phyloP scores from a whole-genome alignment of 2,113 vertebrate species.

The Istiophorus platypterus region DNA sequence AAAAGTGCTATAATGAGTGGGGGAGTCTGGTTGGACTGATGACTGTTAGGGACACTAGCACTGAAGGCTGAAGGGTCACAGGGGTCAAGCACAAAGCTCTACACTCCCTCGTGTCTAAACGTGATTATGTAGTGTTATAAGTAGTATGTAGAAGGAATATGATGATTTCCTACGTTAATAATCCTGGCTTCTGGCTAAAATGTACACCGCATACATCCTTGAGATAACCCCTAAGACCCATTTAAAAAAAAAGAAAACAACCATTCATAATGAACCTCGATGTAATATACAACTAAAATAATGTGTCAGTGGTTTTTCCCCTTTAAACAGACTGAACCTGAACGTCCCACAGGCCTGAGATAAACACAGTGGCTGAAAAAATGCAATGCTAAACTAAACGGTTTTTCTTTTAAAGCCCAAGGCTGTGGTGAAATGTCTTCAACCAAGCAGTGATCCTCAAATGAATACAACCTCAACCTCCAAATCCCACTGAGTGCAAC shows the following conservation, averaged over 20 bases:
- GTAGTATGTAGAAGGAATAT: neutral
- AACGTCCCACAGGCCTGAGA: conserved; percentile 37
- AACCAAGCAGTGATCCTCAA: conserved; percentile 26
- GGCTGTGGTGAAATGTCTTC: neutral
- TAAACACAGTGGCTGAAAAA: neutral
- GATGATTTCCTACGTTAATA: neutral
- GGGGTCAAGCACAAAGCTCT: conserved; percentile 14
- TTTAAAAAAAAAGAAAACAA: conserved; percentile 20
- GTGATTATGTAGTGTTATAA: neutral
- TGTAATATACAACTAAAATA: conserved; percentile 11
- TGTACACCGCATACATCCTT: conserved; percentile 20
- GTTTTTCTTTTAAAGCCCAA: neutral
- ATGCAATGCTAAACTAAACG: neutral
- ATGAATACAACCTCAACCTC: conserved; percentile 3
- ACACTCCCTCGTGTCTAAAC: neutral
- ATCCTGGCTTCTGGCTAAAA: conserved; percentile 29
- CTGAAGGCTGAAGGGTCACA: conserved; percentile 10
- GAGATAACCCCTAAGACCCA: neutral
- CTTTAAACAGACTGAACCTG: conserved; percentile 20
- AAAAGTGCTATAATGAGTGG: conserved; percentile 61
- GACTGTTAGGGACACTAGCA: conserved; percentile 8
- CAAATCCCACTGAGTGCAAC: conserved; percentile 50
- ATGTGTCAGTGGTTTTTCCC: conserved; percentile 19
- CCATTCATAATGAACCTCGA: conserved; percentile 14
- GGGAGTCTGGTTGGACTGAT: neutral